These are phyloP conservation scores for Eubasilissa regina DNA, from an alignment of 1,140 invertebrate genomes.

Conservation along the genomic window DNA sequence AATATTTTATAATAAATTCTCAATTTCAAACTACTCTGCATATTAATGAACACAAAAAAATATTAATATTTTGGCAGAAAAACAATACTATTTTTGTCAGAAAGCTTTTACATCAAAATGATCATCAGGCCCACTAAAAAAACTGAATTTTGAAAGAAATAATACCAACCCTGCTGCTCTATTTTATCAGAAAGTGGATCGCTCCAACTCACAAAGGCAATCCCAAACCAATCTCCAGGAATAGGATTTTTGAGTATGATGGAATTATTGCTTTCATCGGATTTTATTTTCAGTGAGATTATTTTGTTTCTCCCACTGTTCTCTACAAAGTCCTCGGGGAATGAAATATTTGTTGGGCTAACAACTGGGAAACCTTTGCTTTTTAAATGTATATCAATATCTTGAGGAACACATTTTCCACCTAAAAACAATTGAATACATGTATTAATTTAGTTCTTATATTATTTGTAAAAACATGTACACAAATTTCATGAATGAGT, in stretches of 20 bases:
- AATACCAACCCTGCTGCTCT: constrained; percentile 78
- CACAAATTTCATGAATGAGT: too few species aligned
- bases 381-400: constrained; percentile 58
- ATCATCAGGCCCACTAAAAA: too few species aligned
- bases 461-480: too few species aligned
- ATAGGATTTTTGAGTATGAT: constrained; percentile 66
- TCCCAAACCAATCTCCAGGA: constrained; percentile 82
- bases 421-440: constrained; percentile 28
- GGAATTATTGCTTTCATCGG: constrained; percentile 47
- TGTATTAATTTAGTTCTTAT: too few species aligned
- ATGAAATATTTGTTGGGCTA: constrained; percentile 55
- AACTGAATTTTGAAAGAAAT: too few species aligned
- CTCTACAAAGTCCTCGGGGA: constrained; percentile 54
- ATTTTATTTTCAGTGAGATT: constrained; percentile 45
- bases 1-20: too few species aligned
- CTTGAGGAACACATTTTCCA: constrained; percentile 54
- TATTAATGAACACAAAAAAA: too few species aligned
- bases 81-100: too few species aligned
- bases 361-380: constrained; percentile 52
- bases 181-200: constrained; percentile 79
- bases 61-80: too few species aligned
- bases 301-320: constrained; percentile 41
- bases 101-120: too few species aligned
- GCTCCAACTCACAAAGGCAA: constrained; percentile 79
- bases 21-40: too few species aligned